These are phyloP conservation scores for Pocillopora grandis DNA, from an alignment of 92 coral and sea anemone species.

Conservation along the genomic window DNA sequence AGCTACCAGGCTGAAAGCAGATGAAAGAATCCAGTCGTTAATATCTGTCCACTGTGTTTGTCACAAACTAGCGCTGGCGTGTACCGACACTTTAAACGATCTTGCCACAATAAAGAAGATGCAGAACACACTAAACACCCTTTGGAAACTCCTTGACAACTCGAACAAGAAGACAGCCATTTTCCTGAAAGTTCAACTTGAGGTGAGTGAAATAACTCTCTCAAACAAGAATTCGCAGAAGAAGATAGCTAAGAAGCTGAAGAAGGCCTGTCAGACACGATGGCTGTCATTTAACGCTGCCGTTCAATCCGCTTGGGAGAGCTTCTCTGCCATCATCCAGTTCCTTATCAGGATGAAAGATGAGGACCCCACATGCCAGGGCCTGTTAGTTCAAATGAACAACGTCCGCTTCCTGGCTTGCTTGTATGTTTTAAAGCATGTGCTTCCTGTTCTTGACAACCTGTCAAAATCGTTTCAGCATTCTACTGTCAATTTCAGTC, in stretches of 20 bases:
- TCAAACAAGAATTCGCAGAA: too few species aligned
- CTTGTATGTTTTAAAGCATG: slow-evolving; percentile 26
- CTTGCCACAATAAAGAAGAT: slow-evolving; percentile 43
- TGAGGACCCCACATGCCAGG: background rate
- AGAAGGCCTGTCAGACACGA: too few species aligned
- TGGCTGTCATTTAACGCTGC: too few species aligned
- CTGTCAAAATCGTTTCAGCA: slow-evolving; percentile 64
- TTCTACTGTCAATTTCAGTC: slow-evolving; percentile 62
- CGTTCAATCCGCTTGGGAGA: too few species aligned
- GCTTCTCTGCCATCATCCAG: too few species aligned
- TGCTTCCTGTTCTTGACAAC: slow-evolving; percentile 55
- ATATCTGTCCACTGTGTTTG: slow-evolving; percentile 39
- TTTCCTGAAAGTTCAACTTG: too few species aligned
- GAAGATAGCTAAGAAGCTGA: too few species aligned
- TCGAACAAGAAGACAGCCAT: slow-evolving; percentile 62
- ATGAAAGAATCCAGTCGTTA: slow-evolving; percentile 45
- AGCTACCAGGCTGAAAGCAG: slow-evolving; percentile 47
- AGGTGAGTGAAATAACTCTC: too few species aligned
- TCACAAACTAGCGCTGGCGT: slow-evolving; percentile 66
- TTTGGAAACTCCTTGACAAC: slow-evolving; percentile 60
- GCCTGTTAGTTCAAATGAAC: too few species aligned
- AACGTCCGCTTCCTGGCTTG: too few species aligned
- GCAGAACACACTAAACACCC: slow-evolving; percentile 56
- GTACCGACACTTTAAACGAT: slow-evolving; percentile 63
- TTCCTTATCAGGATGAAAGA: too few species aligned